phyloP scores from a whole-genome alignment of 2,113 vertebrate species.

The Grallaria varia region DNA sequence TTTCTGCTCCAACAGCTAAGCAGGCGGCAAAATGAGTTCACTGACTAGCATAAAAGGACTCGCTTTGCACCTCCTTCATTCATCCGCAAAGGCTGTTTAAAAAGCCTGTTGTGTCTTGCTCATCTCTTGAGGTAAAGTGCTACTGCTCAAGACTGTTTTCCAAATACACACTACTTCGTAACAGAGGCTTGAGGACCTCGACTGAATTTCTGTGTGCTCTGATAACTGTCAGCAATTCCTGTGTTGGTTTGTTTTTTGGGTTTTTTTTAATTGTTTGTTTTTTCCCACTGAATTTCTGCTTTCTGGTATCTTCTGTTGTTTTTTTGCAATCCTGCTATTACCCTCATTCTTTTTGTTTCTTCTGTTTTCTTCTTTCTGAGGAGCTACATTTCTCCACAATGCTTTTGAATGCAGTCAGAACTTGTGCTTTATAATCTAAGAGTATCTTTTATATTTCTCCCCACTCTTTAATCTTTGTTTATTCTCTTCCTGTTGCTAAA shows the following conservation, averaged over 20 bases:
- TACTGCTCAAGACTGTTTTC: not conserved
- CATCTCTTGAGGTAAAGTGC: not conserved
- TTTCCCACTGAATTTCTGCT: not conserved
- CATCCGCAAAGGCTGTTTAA: not conserved
- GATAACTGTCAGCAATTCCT: not conserved
- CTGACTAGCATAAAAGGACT: not conserved
- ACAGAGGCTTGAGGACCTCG: not conserved
- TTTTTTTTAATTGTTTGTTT: not conserved
- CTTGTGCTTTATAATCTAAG: not conserved
- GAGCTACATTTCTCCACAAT: not conserved
- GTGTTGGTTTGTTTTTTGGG: no score
- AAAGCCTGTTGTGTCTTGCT: not conserved
- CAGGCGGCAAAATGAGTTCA: not conserved
- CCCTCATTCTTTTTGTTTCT: not conserved
- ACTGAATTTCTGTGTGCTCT: not conserved
- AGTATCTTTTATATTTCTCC: not conserved
- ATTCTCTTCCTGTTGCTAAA: not conserved
- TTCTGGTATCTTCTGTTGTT: not conserved
- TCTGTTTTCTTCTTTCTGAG: not conserved
- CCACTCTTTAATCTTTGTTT: not conserved
- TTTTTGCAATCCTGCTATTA: not conserved
- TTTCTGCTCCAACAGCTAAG: not conserved
- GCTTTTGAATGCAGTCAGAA: not conserved
- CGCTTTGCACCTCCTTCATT: not conserved
- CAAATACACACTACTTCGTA: not conserved